These are phyloP conservation scores for Sitta europaea DNA, from an alignment of 2,113 vertebrate species.

Conservation along the genomic window DNA sequence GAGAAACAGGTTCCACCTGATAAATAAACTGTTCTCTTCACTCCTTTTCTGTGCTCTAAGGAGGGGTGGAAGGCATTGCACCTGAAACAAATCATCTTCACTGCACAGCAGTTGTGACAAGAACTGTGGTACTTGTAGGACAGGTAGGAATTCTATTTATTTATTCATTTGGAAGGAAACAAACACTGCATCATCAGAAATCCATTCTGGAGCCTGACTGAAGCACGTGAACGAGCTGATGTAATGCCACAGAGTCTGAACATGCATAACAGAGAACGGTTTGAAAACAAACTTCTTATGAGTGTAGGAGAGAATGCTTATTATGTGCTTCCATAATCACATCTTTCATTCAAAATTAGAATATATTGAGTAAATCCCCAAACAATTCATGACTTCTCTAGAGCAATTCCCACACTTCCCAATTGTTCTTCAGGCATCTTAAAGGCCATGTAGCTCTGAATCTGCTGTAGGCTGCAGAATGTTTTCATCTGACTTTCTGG, in stretches of 20 bases:
- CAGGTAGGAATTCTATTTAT: background rate
- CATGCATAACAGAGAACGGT: background rate
- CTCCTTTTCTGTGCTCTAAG: background rate
- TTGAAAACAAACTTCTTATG: background rate
- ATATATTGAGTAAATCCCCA: background rate
- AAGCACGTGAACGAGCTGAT: background rate
- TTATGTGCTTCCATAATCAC: conserved; percentile 43
- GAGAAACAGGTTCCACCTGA: background rate
- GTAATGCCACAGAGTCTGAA: background rate
- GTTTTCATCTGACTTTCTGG: background rate
- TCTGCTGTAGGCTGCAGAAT: background rate
- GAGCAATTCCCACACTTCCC: background rate
- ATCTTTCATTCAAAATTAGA: conserved; percentile 21
- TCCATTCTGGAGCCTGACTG: background rate
- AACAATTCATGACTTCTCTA: conserved; percentile 1
- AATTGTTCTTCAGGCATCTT: background rate
- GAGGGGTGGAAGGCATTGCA: background rate
- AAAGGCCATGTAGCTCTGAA: background rate
- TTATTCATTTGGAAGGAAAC: background rate
- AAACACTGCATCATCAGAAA: background rate
- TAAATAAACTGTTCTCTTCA: fast-evolving
- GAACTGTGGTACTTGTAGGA: background rate
- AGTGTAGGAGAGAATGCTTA: conserved; percentile 30
- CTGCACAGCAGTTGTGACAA: background rate
- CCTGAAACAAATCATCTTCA: background rate